Percentiles rank a stretch among this genome's conserved stretches.
These are phyloP conservation scores for Hozukius guyotensis DNA, from an alignment of 2,797 vertebrate genomes.

Conservation along the genomic window DNA sequence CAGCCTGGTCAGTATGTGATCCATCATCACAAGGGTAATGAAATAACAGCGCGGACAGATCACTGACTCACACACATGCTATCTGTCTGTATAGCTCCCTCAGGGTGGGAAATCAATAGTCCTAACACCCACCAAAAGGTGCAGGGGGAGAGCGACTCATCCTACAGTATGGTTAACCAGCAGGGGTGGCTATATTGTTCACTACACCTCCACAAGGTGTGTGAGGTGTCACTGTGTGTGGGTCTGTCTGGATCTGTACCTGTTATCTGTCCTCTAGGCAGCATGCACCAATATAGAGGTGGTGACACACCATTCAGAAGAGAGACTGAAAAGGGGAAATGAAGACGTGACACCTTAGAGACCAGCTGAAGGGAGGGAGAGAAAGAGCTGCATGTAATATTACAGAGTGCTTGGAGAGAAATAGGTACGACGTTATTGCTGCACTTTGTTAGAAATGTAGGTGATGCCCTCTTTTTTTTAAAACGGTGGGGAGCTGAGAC, in stretches of 20 bases:
- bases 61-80: background rate
- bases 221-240: constrained; percentile 11
- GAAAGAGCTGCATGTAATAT: constrained; percentile 6
- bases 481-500: background rate
- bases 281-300: constrained; percentile 58
- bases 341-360: constrained; percentile 20
- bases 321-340: constrained; percentile 36
- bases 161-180: constrained; percentile 34
- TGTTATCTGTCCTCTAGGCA: constrained; percentile 39
- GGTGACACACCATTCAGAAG: constrained; percentile 48
- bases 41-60: constrained; percentile 47
- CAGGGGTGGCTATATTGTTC: constrained; percentile 23
- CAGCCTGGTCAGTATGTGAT: constrained; percentile 30
- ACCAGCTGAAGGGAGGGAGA: background rate
- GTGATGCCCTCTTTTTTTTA: background rate
- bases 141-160: background rate
- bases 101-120: constrained; percentile 41
- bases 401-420: constrained; percentile 9
- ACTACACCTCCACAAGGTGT: constrained; percentile 10
- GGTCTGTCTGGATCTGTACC: background rate
- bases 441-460: constrained; percentile 26
- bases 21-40: constrained; percentile 58
- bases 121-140: constrained; percentile 20
- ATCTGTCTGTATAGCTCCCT: constrained; percentile 10
- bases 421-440: constrained; percentile 16